Percentiles rank a stretch among this genome's conserved stretches.
phyloP scores from a whole-genome alignment of 2,888 invertebrate genomes.

The Idaea aversata region DNA sequence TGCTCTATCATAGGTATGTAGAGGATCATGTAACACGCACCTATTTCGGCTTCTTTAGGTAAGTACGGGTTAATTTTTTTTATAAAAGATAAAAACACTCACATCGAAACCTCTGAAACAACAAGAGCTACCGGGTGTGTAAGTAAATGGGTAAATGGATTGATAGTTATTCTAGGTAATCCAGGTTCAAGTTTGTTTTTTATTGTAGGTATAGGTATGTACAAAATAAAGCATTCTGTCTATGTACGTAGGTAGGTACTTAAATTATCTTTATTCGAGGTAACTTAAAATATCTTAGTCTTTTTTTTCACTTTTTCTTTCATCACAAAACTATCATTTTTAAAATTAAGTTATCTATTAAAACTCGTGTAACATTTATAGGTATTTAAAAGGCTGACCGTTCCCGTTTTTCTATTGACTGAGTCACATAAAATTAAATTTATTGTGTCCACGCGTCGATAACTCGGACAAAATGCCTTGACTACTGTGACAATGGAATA shows the following conservation, averaged over 20 bases:
- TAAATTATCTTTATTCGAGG: no score
- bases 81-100: no score
- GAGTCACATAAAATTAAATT: slow-evolving; percentile 68
- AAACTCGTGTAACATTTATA: slow-evolving; percentile 38
- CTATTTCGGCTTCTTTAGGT: background rate
- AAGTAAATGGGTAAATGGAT: no score
- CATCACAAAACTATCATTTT: background rate
- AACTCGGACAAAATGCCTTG: slow-evolving; percentile 49
- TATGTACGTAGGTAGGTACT: no score
- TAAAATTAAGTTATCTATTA: slow-evolving; percentile 26
- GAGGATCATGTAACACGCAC: background rate
- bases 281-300: no score
- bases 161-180: no score
- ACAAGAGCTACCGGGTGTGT: no score
- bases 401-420: slow-evolving; percentile 43
- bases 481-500: slow-evolving; percentile 37
- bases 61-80: no score
- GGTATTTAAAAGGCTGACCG: slow-evolving; percentile 48
- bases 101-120: no score
- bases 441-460: slow-evolving; percentile 64
- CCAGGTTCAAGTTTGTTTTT: no score
- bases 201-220: no score
- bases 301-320: background rate
- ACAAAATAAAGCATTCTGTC: no score
- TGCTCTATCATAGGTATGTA: background rate